These are phyloP conservation scores for Halcyon chelicuti DNA, from an alignment of 2,797 vertebrate genomes.

Conservation along the genomic window DNA sequence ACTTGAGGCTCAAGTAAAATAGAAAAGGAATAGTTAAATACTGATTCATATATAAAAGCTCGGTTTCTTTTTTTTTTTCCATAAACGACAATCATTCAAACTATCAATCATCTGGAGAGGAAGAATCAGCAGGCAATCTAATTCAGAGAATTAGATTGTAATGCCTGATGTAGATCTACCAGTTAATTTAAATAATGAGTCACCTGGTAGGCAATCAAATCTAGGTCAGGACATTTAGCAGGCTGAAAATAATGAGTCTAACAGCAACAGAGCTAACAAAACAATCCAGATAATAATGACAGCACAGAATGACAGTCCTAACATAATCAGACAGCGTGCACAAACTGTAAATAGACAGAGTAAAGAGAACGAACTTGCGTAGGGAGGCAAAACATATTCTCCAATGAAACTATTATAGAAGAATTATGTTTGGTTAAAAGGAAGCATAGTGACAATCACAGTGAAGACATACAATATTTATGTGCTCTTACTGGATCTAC, in stretches of 20 bases:
- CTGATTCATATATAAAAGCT: background rate
- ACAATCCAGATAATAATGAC: conserved; percentile 64
- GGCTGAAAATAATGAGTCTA: conserved; percentile 72
- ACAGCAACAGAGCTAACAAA: conserved; percentile 67
- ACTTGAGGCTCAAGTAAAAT: background rate
- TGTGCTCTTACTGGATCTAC: background rate
- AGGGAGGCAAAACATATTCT: conserved; percentile 55
- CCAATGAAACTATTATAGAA: conserved; percentile 59
- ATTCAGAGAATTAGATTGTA: conserved; percentile 65
- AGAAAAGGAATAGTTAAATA: conserved; percentile 2
- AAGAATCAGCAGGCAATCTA: conserved; percentile 65
- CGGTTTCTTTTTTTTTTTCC: background rate
- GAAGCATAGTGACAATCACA: conserved; percentile 43
- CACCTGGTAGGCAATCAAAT: conserved; percentile 74
- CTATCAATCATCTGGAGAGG: conserved; percentile 60
- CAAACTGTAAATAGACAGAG: conserved; percentile 62
- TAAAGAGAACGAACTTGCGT: conserved; percentile 45
- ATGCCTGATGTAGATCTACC: conserved; percentile 63
- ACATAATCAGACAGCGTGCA: conserved; percentile 51
- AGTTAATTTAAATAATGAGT: conserved; percentile 76
- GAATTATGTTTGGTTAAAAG: conserved; percentile 64
- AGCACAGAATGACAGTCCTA: conserved; percentile 65
- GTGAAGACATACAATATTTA: conserved; percentile 52
- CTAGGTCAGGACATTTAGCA: conserved; percentile 73
- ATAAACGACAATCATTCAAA: conserved; percentile 37